phyloP scores from a whole-genome alignment of 2,113 vertebrate genomes.

The Chamaetylas fuelleborni region DNA sequence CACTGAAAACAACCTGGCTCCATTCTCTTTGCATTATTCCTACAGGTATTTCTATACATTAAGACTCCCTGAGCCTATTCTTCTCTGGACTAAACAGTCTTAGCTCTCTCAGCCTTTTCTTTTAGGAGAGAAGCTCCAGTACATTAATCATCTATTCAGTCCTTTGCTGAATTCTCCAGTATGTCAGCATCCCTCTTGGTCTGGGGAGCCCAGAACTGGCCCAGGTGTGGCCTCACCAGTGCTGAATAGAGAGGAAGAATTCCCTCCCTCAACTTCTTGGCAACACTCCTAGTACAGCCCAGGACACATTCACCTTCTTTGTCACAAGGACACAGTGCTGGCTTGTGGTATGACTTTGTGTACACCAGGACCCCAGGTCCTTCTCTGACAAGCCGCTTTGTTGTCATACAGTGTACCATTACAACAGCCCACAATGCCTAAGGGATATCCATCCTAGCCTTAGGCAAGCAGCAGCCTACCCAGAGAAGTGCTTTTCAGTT shows the following conservation, averaged over 20 bases:
- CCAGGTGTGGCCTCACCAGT: neutral
- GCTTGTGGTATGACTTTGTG: neutral
- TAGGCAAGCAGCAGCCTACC: neutral
- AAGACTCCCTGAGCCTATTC: rapidly evolving
- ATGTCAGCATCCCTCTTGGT: neutral
- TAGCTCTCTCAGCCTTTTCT: neutral
- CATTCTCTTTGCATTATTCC: neutral
- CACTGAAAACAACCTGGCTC: neutral
- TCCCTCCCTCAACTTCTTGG: neutral
- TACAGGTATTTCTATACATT: neutral
- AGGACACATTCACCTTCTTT: neutral
- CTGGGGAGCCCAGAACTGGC: neutral
- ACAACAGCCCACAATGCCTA: neutral
- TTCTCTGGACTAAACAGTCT: neutral
- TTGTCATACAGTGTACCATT: neutral
- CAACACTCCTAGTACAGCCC: neutral
- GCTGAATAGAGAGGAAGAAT: neutral
- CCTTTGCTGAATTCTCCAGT: neutral
- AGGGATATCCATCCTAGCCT: neutral
- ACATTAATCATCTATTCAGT: neutral
- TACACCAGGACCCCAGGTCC: neutral
- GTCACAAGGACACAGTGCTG: neutral
- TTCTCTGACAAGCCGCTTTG: neutral
- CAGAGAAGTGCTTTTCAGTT: neutral
- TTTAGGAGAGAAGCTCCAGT: neutral